phyloP scores from a whole-genome alignment of 2,113 vertebrate species.

The Plecotus auritus region DNA sequence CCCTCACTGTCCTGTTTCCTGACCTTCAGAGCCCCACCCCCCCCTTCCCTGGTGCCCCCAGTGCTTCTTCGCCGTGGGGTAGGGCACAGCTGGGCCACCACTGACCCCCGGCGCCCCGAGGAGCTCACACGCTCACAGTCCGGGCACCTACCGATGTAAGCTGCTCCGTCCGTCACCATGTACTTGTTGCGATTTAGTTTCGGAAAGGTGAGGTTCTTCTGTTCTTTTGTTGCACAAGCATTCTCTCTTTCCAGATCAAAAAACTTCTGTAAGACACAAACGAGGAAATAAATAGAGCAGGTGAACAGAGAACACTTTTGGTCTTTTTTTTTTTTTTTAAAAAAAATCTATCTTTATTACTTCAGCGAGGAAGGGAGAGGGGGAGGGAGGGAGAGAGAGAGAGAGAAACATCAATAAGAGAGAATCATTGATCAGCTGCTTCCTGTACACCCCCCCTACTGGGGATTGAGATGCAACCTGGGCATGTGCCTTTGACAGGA shows the following conservation, averaged over 20 bases:
- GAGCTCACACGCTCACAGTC: too few relatives aligned
- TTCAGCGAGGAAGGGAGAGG: too few relatives aligned
- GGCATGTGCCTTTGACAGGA: too few relatives aligned
- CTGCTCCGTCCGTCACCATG: conserved; percentile 93
- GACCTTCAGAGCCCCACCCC: rapidly evolving
- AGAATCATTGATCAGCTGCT: too few relatives aligned
- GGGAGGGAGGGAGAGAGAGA: too few relatives aligned
- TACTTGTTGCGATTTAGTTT: conserved; percentile 94
- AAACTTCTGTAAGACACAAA: conserved; percentile 87
- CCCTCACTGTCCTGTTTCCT: background rate
- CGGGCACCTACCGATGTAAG: conserved; percentile 90
- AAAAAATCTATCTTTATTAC: too few relatives aligned
- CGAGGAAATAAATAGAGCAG: conserved; percentile 17
- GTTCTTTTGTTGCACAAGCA: conserved; percentile 83
- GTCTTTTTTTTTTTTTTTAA: background rate
- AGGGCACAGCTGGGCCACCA: background rate
- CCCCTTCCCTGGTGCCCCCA: too few relatives aligned
- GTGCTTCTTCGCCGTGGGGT: rapidly evolving
- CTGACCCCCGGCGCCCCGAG: rapidly evolving
- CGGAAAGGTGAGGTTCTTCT: conserved; percentile 83
- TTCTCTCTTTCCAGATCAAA: conserved; percentile 89
- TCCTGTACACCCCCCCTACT: too few relatives aligned
- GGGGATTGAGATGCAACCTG: too few relatives aligned
- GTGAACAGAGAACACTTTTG: conserved; percentile 6
- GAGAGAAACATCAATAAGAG: too few relatives aligned